Percentiles rank a stretch among this genome's conserved stretches.
phyloP scores from a whole-genome alignment of 2,888 invertebrate species.

The Tuta absoluta region DNA sequence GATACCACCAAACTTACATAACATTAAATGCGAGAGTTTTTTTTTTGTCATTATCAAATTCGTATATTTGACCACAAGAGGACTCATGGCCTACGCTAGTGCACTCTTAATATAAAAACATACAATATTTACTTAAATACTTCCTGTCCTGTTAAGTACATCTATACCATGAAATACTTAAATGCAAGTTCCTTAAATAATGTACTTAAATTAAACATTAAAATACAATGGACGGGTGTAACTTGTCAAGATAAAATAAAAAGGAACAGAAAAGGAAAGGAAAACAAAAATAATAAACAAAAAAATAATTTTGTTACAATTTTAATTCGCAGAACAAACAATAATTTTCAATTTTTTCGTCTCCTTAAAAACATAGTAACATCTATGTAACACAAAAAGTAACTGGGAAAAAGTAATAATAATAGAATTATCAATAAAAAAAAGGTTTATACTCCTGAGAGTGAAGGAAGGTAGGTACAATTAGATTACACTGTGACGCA shows the following conservation, averaged over 20 bases:
- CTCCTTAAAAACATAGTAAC: slow-evolving; percentile 81
- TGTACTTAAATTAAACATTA: slow-evolving; percentile 75
- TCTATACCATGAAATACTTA: slow-evolving; percentile 62
- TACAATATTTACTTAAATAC: slow-evolving; percentile 64
- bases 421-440: slow-evolving; percentile 66
- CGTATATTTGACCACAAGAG: slow-evolving; percentile 58
- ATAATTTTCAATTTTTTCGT: slow-evolving; percentile 76
- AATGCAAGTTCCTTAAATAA: slow-evolving; percentile 54
- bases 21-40: slow-evolving; percentile 67
- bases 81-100: slow-evolving; percentile 54
- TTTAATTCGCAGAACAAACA: slow-evolving; percentile 82
- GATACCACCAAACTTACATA: slow-evolving; percentile 56
- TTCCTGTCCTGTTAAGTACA: slow-evolving; percentile 71
- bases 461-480: slow-evolving; percentile 80
- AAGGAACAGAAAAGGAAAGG: slow-evolving; percentile 47
- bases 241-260: slow-evolving; percentile 68
- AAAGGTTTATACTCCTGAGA: slow-evolving; percentile 79
- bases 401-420: slow-evolving; percentile 74
- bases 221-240: slow-evolving; percentile 80
- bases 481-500: slow-evolving; percentile 70
- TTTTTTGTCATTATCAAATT: slow-evolving; percentile 67
- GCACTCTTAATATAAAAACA: slow-evolving; percentile 73
- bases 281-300: slow-evolving; percentile 65
- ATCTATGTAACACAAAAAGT: slow-evolving; percentile 82
- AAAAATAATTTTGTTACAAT: slow-evolving; percentile 77